Conservation (phyloP, 2,888 invertebrate species). For the Pseudeuparius sepicola region DNA sequence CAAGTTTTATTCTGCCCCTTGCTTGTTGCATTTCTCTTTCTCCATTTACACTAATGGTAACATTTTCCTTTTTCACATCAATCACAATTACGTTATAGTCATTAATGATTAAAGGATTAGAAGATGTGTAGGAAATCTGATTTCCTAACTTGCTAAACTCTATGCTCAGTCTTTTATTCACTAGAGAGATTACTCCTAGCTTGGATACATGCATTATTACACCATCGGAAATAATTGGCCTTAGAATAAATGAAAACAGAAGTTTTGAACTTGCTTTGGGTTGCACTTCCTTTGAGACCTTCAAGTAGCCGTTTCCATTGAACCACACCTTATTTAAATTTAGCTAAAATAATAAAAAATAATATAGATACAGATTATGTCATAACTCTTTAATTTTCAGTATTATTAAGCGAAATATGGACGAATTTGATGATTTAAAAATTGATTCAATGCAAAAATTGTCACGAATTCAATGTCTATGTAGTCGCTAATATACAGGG, state of each 20-base stretch:
- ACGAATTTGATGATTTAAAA: too few species aligned
- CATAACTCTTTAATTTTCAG: neutral
- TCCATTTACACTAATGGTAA: conserved; percentile 18
- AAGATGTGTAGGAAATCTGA: conserved; percentile 15
- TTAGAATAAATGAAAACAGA: conserved; percentile 24
- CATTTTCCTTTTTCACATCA: conserved; percentile 19
- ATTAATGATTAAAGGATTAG: conserved; percentile 14
- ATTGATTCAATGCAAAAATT: too few species aligned
- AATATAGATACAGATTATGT: conserved; percentile 6
- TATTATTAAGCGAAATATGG: too few species aligned
- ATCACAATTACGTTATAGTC: conserved; percentile 21
- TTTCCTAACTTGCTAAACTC: too few species aligned
- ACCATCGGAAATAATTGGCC: conserved; percentile 22
- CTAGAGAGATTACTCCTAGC: conserved; percentile 17
- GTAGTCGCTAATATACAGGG: too few species aligned
- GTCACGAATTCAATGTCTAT: too few species aligned
- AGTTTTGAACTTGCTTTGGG: conserved; percentile 43
- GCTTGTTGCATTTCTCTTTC: conserved; percentile 9
- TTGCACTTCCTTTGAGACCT: conserved; percentile 20
- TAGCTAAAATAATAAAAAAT: conserved; percentile 26
- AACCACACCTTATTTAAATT: conserved; percentile 57
- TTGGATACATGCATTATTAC: conserved; percentile 24
- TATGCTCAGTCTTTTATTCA: conserved; percentile 16
- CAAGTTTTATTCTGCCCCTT: conserved; percentile 4
- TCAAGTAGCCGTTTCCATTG: conserved; percentile 66